phyloP scores from a whole-genome alignment of 2,113 vertebrate genomes.

The Papio anubis region DNA sequence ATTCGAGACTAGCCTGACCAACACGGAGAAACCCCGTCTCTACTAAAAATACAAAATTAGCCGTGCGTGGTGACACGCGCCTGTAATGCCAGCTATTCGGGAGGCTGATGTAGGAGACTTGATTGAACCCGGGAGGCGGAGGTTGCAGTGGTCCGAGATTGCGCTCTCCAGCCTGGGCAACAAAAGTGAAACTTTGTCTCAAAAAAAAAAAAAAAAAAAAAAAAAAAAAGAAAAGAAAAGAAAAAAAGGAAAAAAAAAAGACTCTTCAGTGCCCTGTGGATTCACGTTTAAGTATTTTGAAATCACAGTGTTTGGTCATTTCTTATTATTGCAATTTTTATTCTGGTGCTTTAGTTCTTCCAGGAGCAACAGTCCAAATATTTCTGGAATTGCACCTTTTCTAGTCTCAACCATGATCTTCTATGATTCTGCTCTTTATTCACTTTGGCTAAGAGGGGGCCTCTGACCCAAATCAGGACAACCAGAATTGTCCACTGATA shows the following conservation, averaged over 20 bases:
- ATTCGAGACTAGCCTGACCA: too few relatives aligned
- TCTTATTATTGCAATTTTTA: not conserved
- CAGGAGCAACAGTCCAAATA: not conserved
- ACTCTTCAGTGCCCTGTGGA: not conserved
- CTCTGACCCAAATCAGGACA: not conserved
- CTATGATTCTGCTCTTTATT: not conserved
- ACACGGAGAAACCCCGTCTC: too few relatives aligned
- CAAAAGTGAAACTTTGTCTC: too few relatives aligned
- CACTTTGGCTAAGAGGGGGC: not conserved
- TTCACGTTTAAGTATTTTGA: not conserved
- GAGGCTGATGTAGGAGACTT: too few relatives aligned
- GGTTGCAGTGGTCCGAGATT: too few relatives aligned
- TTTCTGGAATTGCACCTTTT: not conserved
- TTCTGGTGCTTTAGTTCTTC: not conserved
- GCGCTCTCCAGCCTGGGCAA: too few relatives aligned
- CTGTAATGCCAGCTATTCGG: too few relatives aligned
- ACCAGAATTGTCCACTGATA: not conserved
- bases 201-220: too few relatives aligned
- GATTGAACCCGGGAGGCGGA: too few relatives aligned
- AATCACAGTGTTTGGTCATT: not conserved
- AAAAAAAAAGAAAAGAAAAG: too few relatives aligned
- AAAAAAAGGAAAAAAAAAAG: not conserved
- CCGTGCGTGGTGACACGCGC: fast-evolving
- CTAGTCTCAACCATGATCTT: not conserved
- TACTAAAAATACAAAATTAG: too few relatives aligned